phyloP scores from a whole-genome alignment of 2,797 vertebrate genomes.

The Decapterus maruadsi region DNA sequence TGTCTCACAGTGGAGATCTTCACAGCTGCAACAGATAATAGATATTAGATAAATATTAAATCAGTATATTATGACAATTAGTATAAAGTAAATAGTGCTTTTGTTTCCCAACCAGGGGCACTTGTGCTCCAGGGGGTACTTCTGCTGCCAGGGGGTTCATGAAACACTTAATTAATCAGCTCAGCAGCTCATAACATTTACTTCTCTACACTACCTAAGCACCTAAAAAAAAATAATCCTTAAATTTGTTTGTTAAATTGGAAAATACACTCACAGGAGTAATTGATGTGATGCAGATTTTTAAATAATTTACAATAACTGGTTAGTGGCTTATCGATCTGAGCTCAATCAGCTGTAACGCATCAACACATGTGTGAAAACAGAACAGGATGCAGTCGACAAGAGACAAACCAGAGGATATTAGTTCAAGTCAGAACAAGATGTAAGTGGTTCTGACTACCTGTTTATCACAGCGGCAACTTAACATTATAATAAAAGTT shows the following conservation, averaged over 20 bases:
- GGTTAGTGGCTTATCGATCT: background rate
- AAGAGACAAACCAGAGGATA: background rate
- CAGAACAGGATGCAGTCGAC: background rate
- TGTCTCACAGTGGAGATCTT: background rate
- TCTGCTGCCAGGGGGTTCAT: background rate
- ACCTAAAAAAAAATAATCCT: background rate
- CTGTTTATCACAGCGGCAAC: background rate
- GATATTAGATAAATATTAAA: conserved; percentile 1
- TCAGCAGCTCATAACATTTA: background rate
- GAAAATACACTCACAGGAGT: background rate
- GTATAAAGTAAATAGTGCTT: background rate
- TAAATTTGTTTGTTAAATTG: background rate
- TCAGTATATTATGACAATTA: background rate
- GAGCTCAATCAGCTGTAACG: background rate
- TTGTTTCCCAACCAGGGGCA: background rate
- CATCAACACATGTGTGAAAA: background rate
- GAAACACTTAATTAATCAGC: background rate
- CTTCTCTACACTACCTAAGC: background rate
- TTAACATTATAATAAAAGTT: background rate
- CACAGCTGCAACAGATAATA: background rate
- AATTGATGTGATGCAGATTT: background rate
- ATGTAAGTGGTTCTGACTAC: background rate
- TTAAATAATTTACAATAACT: background rate
- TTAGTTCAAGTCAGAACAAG: too few relatives aligned
- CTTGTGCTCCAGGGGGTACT: background rate